These are phyloP conservation scores for Drosophila prolongata DNA, from an alignment of 2,888 invertebrate species.

Conservation along the genomic window DNA sequence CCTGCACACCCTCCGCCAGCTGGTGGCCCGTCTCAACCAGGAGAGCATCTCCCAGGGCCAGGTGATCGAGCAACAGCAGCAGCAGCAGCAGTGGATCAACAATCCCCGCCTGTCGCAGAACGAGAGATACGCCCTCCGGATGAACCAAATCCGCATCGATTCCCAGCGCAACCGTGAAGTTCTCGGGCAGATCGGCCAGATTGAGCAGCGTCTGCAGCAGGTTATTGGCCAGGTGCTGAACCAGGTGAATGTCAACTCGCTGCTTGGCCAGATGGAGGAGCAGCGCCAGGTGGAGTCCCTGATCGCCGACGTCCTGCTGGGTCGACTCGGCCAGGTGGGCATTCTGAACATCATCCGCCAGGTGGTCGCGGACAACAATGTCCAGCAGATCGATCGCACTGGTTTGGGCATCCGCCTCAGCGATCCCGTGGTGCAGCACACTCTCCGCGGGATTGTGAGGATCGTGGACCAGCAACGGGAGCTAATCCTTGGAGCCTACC, in stretches of 20 bases:
- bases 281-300: conserved; percentile 51
- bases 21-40: conserved; percentile 89
- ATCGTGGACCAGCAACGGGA: conserved; percentile 88
- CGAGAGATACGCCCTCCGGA: conserved; percentile 55
- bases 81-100: conserved; percentile 85
- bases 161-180: conserved; percentile 49
- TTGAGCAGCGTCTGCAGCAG: conserved; percentile 55
- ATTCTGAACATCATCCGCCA: conserved; percentile 63
- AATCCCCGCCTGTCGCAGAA: conserved; percentile 84
- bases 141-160: conserved; percentile 61
- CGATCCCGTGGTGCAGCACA: conserved; percentile 85
- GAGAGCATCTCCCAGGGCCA: conserved; percentile 89
- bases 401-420: conserved; percentile 87
- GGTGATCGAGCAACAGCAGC: conserved; percentile 67
- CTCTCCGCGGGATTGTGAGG: conserved; percentile 62
- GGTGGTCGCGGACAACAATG: conserved; percentile 39
- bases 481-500: conserved; percentile 86
- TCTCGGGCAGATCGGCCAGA: conserved; percentile 49
- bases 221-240: conserved; percentile 39
- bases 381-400: conserved; percentile 31
- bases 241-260: background rate
- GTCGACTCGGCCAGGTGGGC: conserved; percentile 56
- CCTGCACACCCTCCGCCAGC: conserved; percentile 88
- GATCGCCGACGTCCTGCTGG: conserved; percentile 64
- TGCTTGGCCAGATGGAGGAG: conserved; percentile 6